Conservation (phyloP, 2,797 vertebrate genomes). For the Sebastolobus alascanus region DNA sequence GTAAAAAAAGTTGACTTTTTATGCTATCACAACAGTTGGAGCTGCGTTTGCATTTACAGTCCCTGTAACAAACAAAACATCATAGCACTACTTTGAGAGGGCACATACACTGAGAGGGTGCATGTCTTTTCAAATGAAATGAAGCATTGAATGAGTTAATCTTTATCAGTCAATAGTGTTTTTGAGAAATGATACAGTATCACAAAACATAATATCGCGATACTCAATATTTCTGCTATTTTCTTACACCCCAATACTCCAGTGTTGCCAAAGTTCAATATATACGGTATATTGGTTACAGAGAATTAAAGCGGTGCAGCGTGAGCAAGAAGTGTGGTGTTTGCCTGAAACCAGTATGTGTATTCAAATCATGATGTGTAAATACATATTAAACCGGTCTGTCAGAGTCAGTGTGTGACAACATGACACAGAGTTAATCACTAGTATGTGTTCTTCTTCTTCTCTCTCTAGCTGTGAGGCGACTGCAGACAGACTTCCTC, state of each 20-base stretch:
- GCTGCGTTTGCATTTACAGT: too few species aligned
- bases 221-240: too few species aligned
- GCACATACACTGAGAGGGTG: too few species aligned
- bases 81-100: too few species aligned
- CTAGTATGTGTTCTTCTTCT: slow-evolving; percentile 19
- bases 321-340: neutral
- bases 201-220: too few species aligned
- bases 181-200: too few species aligned
- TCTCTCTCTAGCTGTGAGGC: slow-evolving; percentile 48
- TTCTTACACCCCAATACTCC: neutral
- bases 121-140: too few species aligned
- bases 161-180: too few species aligned
- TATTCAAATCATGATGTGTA: slow-evolving; percentile 14
- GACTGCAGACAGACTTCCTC: slow-evolving; percentile 30
- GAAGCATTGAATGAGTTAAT: too few species aligned
- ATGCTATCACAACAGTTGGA: too few species aligned
- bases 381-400: slow-evolving; percentile 38
- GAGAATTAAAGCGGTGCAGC: neutral
- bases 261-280: neutral
- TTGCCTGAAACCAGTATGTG: slow-evolving; percentile 1
- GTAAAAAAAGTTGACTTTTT: too few species aligned
- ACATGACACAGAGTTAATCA: slow-evolving; percentile 53
- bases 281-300: neutral
- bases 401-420: slow-evolving; percentile 14
- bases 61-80: too few species aligned